Conservation (phyloP, 2,113 vertebrate genomes). For the Macrotis lagotis region DNA sequence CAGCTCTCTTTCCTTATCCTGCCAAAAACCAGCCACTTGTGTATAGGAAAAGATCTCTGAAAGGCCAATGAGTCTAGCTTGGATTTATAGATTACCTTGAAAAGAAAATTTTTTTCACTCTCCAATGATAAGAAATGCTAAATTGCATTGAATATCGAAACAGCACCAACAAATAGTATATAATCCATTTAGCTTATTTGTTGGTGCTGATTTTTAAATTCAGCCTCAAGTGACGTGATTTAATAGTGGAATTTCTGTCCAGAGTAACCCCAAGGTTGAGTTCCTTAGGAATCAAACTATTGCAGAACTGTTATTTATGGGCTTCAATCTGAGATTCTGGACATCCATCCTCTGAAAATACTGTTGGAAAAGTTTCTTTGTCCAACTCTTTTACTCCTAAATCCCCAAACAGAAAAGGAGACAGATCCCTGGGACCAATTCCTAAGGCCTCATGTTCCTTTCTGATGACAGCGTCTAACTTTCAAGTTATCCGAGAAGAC, state of each 20-base stretch:
- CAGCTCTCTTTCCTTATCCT: neutral
- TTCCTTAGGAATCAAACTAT: neutral
- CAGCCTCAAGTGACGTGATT: neutral
- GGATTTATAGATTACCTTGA: neutral
- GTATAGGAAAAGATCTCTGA: neutral
- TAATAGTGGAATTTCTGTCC: neutral
- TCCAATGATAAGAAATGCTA: neutral
- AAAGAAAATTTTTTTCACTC: neutral
- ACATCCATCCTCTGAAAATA: neutral
- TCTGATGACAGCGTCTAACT: neutral
- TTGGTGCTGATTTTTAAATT: neutral
- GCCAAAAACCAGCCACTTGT: neutral
- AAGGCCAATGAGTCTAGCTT: neutral
- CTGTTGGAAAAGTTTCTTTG: neutral
- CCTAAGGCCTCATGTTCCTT: neutral
- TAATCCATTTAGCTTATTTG: neutral
- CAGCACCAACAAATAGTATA: neutral
- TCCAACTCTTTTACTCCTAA: neutral
- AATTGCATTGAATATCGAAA: neutral
- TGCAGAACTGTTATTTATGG: neutral
- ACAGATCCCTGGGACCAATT: neutral
- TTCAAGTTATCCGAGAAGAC: neutral
- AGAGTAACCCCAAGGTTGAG: neutral
- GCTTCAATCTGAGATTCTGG: neutral
- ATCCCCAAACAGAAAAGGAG: neutral